Evolutionary conservation across 2,888 invertebrate genomes (phyloP).

Genomic region (Phragmatobia fuliginosa): DNA sequence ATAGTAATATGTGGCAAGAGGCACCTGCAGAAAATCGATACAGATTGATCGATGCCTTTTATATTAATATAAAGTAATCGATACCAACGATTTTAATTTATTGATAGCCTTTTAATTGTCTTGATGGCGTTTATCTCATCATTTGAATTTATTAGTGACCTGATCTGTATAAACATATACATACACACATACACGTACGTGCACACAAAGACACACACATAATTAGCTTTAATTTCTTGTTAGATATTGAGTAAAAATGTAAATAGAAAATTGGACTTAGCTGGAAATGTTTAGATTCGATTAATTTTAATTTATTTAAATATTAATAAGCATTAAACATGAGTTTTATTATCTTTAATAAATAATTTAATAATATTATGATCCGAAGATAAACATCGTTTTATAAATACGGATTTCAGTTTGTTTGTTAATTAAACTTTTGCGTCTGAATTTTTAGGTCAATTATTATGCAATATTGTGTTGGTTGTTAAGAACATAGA

Average conservation of each 20-base stretch:
- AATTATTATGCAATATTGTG: neutral
- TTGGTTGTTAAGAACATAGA: neutral
- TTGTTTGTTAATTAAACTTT: neutral
- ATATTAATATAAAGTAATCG: conserved; percentile 74
- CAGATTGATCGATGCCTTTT: conserved; percentile 75
- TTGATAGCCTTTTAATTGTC: conserved; percentile 62
- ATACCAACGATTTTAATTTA: conserved; percentile 58
- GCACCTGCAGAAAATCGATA: conserved; percentile 21
- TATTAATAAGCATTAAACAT: neutral
- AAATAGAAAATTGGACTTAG: neutral
- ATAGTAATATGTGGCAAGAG: neutral
- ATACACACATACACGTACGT: neutral
- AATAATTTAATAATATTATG: neutral
- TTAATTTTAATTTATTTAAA: neutral
- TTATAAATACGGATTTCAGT: neutral
- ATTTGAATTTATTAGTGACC: conserved; percentile 59
- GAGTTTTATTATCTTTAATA: neutral
- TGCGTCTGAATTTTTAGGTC: neutral
- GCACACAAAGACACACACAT: neutral
- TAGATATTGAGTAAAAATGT: neutral
- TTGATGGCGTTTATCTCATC: conserved; percentile 57
- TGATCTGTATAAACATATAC: conserved; percentile 32
- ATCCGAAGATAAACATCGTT: neutral
- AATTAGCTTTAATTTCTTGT: neutral
- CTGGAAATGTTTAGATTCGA: neutral